Conservation (phyloP, 2,888 invertebrate species). For the Platycnemis pennipes region DNA sequence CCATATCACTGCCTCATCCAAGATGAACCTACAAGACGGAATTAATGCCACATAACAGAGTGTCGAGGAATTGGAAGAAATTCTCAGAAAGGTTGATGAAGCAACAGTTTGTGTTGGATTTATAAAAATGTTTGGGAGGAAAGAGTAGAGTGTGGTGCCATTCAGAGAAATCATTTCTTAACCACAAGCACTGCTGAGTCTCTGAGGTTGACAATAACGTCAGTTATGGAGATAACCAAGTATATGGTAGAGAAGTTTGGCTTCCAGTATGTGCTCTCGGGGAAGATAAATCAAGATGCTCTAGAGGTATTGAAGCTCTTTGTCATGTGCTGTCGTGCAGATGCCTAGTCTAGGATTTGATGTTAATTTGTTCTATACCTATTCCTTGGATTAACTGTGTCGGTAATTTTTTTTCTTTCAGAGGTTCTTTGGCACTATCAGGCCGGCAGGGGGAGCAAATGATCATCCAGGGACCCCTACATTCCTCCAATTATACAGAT, state of each 20-base stretch:
- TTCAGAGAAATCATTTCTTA: background rate
- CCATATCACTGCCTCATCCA: too few relatives aligned
- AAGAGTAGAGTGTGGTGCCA: background rate
- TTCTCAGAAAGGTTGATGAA: too few relatives aligned
- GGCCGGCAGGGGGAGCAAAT: too few relatives aligned
- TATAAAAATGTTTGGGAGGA: constrained; percentile 30
- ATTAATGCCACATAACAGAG: too few relatives aligned
- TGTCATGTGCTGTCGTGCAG: too few relatives aligned
- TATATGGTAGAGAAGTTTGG: background rate
- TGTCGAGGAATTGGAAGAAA: too few relatives aligned
- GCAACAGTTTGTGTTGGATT: too few relatives aligned
- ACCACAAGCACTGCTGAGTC: background rate
- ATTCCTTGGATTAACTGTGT: background rate
- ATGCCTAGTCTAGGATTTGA: too few relatives aligned
- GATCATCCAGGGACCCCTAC: background rate
- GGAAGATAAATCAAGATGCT: background rate
- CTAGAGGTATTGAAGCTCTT: too few relatives aligned
- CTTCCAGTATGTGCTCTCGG: background rate
- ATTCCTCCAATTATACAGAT: background rate
- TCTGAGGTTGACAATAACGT: background rate
- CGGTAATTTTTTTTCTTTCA: background rate
- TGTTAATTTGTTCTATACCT: background rate
- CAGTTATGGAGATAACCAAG: background rate
- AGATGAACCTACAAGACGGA: too few relatives aligned
- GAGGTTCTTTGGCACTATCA: constrained; percentile 35